Conservation (phyloP, 2,113 vertebrate genomes). For the Pseudorectes ferrugineus region DNA sequence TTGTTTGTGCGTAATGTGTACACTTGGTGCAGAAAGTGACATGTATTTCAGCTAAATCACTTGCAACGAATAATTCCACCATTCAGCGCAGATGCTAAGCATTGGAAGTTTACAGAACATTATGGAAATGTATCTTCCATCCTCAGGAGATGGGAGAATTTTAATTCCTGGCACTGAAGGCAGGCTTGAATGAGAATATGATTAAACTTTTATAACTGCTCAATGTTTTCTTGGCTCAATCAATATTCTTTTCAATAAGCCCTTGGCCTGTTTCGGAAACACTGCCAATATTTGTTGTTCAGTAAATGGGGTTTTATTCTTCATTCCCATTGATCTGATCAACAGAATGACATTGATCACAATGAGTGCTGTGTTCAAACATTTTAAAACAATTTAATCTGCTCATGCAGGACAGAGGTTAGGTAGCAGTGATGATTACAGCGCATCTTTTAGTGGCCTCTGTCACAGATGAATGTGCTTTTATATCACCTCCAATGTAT, state of each 20-base stretch:
- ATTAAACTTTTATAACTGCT: slow-evolving; percentile 60
- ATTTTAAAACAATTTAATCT: slow-evolving; percentile 29
- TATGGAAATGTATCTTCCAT: slow-evolving; percentile 35
- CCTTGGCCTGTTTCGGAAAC: slow-evolving; percentile 32
- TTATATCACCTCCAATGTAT: background rate
- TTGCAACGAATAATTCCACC: slow-evolving; percentile 13
- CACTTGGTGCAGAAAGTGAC: background rate
- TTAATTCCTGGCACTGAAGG: slow-evolving; percentile 46
- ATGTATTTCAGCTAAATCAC: slow-evolving; percentile 4
- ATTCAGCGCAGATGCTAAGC: background rate
- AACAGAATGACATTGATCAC: slow-evolving; percentile 19
- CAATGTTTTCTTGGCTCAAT: slow-evolving; percentile 52
- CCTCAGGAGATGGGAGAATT: slow-evolving; percentile 23
- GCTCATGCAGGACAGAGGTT: background rate
- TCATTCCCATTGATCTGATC: slow-evolving; percentile 13
- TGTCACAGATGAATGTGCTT: background rate
- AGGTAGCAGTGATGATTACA: background rate
- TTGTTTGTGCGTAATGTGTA: background rate
- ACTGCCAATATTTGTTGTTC: slow-evolving; percentile 20
- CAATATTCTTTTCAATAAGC: slow-evolving; percentile 52
- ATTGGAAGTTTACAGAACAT: slow-evolving; percentile 15
- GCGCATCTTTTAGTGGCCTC: background rate
- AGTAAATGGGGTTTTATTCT: slow-evolving; percentile 36
- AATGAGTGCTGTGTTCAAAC: background rate
- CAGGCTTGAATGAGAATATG: slow-evolving; percentile 36